Evolutionary conservation across 2,797 vertebrate species (phyloP).

Genomic region (Agapornis canus): DNA sequence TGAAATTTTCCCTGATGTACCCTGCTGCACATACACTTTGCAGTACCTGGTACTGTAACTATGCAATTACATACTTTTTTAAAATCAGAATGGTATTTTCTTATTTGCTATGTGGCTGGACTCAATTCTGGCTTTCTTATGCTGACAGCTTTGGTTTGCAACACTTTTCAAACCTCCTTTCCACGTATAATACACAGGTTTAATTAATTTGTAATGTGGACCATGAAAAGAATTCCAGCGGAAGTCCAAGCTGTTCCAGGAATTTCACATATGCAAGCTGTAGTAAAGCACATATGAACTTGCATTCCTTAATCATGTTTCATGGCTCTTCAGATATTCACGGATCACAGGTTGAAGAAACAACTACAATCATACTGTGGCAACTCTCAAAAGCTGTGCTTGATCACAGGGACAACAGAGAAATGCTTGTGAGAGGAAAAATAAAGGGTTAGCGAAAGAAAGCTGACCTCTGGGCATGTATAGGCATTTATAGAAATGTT

Average conservation of each 20-base stretch:
- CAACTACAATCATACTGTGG: background rate
- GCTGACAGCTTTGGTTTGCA: background rate
- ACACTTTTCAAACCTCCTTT: background rate
- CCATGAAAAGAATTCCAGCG: background rate
- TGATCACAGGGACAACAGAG: background rate
- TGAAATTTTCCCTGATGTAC: background rate
- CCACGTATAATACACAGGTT: background rate
- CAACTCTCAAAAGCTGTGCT: background rate
- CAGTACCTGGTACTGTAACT: background rate
- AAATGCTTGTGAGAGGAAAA: background rate
- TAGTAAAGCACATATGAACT: background rate
- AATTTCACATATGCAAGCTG: background rate
- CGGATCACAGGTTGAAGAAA: background rate
- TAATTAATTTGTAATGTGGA: background rate
- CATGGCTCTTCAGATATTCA: background rate
- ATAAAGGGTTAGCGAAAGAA: background rate
- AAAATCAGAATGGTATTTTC: background rate
- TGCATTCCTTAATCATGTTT: background rate
- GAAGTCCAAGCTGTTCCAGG: background rate
- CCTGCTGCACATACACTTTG: background rate
- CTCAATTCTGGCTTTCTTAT: background rate
- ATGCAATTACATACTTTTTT: background rate
- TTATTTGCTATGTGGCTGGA: background rate
- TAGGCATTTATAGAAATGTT: conserved; percentile 1
- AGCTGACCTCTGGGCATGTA: background rate